These are phyloP conservation scores for Tilapia sparmanii DNA, from an alignment of 2,113 vertebrate genomes.

Conservation along the genomic window DNA sequence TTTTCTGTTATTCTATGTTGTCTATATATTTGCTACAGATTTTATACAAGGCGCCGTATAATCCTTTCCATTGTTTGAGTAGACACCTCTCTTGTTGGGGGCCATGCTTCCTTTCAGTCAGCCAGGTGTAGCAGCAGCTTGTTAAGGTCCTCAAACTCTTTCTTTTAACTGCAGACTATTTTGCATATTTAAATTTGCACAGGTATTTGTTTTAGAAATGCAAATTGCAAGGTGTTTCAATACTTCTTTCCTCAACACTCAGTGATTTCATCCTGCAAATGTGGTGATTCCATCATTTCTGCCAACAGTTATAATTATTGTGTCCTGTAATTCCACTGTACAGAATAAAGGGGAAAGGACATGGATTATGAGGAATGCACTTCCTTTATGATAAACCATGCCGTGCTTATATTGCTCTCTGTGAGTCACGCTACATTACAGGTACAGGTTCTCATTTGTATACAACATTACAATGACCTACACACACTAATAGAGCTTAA, in stretches of 20 bases:
- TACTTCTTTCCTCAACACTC: background rate
- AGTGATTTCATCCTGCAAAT: background rate
- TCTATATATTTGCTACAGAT: background rate
- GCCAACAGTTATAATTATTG: background rate
- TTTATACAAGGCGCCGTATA: background rate
- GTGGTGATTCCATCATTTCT: background rate
- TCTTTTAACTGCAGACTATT: background rate
- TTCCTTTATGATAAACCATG: background rate
- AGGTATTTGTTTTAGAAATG: background rate
- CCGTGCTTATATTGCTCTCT: background rate
- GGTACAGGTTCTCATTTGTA: slow-evolving; percentile 19
- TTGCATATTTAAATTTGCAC: background rate
- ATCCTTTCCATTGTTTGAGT: background rate
- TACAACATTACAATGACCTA: slow-evolving; percentile 36
- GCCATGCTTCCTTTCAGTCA: background rate
- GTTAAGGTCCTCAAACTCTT: background rate
- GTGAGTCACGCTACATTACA: slow-evolving; percentile 10
- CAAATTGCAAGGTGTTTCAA: background rate
- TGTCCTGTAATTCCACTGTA: background rate
- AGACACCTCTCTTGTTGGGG: background rate
- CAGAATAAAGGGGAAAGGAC: background rate
- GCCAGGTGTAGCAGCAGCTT: background rate
- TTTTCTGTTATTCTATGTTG: background rate
- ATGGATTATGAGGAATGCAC: background rate
- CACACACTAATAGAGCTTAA: slow-evolving; percentile 44